phyloP scores from a whole-genome alignment of 1,140 invertebrate genomes.

The Euura saliciscinereae region DNA sequence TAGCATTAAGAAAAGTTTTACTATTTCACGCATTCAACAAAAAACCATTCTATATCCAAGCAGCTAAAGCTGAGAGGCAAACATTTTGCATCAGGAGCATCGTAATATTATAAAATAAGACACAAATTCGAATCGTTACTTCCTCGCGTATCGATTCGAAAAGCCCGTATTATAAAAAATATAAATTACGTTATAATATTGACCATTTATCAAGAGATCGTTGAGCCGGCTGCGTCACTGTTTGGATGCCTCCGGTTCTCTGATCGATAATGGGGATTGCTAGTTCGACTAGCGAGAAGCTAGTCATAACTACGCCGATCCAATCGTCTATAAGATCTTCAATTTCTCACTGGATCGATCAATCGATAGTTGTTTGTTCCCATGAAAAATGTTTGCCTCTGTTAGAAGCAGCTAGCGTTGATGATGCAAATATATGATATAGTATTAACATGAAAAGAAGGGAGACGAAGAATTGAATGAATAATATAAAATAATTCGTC shows the following conservation, averaged over 20 bases:
- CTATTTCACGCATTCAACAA: background rate
- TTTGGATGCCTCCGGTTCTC: background rate
- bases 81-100: slow-evolving; percentile 16
- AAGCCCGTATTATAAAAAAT: background rate
- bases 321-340: slow-evolving; percentile 35
- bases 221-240: no score
- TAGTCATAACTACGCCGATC: slow-evolving; percentile 54
- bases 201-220: no score
- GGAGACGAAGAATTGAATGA: background rate
- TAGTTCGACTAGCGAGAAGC: slow-evolving; percentile 49
- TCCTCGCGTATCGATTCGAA: slow-evolving; percentile 22
- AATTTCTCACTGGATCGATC: background rate
- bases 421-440: background rate
- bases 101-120: slow-evolving; percentile 6
- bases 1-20: background rate
- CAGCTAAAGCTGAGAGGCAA: slow-evolving; percentile 20
- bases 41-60: background rate
- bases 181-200: no score
- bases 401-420: background rate
- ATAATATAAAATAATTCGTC: background rate
- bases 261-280: slow-evolving; percentile 33
- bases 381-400: background rate
- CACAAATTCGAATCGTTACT: slow-evolving; percentile 27
- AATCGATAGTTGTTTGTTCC: background rate
- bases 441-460: background rate